Evolutionary conservation across 2,888 invertebrate genomes (phyloP), one percentile per base, ranked within the genome.

Genomic region (Dasypogon diadema): DNA sequence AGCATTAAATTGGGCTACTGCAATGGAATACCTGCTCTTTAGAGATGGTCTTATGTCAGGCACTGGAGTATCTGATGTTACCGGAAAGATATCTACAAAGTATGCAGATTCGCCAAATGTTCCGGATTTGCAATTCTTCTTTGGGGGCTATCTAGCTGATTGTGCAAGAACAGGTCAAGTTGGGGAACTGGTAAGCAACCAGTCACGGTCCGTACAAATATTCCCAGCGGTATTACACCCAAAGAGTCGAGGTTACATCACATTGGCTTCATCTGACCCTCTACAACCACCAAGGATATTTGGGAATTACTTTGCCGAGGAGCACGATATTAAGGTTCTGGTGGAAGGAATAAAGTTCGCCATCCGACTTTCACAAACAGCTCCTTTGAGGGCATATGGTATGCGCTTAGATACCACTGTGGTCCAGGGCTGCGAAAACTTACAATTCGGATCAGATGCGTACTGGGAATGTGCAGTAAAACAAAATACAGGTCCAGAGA

Each of bases 11-110:
- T 95, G 95, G 95, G 95, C 95, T 16, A 95, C 95, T 0, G 95
- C 95, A 1, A 95, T 95, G 94, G 96, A 96, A 84, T 96, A 95
- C 81, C 86, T 96, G 26, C 89, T 96, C 10, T 95, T 95, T 86
- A 89, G 95, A 75, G 95, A 96, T 83, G 95, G 95, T 1, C 88
- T 95, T 0, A 95, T 96, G 94, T 94, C 95, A 12, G 95, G 95
- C 18, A 95, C 95, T 51, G 95, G 95, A 87, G 90, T 94, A 83
- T 92, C 93, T 0, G 96, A 96, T 86, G 95, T 95, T 3, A 94
- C 96, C 0, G 96, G 91, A 0, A 92, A 95, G 86, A 88, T 96
- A 72, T 91, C 94, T 82, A 91, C 94, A 0, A 93, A 92, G 82
- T 95, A 91, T 85, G 91, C 93, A 1, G 91, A 94, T 81, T 90